Evolutionary conservation across 92 coral and sea anemone species (phyloP), one percentile per base, ranked within the genome.

Genomic region (Palythoa heliodiscus): DNA sequence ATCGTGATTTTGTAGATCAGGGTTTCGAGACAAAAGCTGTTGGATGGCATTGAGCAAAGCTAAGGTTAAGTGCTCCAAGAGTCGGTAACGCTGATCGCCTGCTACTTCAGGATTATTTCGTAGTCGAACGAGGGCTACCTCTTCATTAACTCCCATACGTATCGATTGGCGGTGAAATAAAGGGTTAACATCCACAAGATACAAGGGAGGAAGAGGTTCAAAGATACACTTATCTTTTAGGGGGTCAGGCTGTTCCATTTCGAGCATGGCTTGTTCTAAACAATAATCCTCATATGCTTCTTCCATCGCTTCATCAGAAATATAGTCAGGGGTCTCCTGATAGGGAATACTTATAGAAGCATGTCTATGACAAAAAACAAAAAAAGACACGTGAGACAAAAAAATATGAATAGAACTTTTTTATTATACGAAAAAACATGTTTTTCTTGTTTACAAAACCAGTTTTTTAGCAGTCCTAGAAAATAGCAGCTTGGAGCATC

Each of bases 141-240:
- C 40, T 68, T 68, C 73, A 12, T 68, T 39, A 13, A 68, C 40
- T 23, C 40, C 73, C 43, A 68, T 23, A 12, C 73, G 73, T 9
- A 12, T 13, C 40, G 73, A 68, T 68, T 39, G 73, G 24, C 73
- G 73, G 20, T 64, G 70, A 64, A 64, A 16, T 64, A 64, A 64
- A 25, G 70, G 70, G 24, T 64, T 25, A 25, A 64, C 70, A 16
- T 64, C 70, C 16, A 64, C 16, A 64, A 22, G 70, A 64, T 64
- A 64, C 24, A 64, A 25, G 20, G 70, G 70, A 16, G 70, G 70
- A 16, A 64, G 20, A 64, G 70, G 70, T 64, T 16, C 24, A 25
- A 64, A 64, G 70, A 25, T 22, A 25, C 16, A n/a, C n/a, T n/a
- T 64, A 25, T 64, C 70, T 64, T 64, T 22, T 64, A 16, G 70